Conservation (phyloP, 2,888 invertebrate species). For the Agrilus biguttatus region DNA sequence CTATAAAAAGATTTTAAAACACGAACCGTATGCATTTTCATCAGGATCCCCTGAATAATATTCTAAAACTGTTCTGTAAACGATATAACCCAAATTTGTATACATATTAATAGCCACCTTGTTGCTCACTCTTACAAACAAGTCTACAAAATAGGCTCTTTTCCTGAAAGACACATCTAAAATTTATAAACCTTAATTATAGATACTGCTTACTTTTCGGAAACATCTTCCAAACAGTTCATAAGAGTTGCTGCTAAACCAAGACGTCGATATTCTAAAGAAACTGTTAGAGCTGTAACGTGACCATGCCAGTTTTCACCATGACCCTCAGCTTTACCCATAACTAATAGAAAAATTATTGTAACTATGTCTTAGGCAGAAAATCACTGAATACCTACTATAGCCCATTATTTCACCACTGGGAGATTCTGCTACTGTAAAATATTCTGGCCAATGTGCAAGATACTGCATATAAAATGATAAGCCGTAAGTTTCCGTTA, state of each 20-base stretch:
- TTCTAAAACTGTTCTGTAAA: constrained; percentile 90
- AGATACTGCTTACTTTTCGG: constrained; percentile 58
- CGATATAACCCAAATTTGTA: constrained; percentile 85
- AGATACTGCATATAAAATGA: constrained; percentile 96
- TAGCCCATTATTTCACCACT: constrained; percentile 98
- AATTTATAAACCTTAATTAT: not conserved
- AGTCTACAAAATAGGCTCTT: constrained; percentile 90
- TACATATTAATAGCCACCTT: constrained; percentile 97
- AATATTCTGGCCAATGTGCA: constrained; percentile 98
- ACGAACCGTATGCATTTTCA: constrained; percentile 93
- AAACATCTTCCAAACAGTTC: constrained; percentile 88
- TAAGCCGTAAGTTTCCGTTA: constrained; percentile 92
- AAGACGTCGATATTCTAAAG: constrained; percentile 82
- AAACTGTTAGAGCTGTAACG: constrained; percentile 94
- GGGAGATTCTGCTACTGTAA: constrained; percentile 92
- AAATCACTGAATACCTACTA: constrained; percentile 48
- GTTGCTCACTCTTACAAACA: constrained; percentile 96
- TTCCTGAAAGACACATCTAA: constrained; percentile 50
- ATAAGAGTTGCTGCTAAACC: constrained; percentile 88
- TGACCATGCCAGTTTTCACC: constrained; percentile 98
- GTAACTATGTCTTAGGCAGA: not conserved
- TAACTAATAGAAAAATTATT: constrained; percentile 46
- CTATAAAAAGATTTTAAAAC: constrained; percentile 1
- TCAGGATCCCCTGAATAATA: constrained; percentile 97
- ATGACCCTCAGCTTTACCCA: constrained; percentile 97